phyloP scores from a whole-genome alignment of 2,113 vertebrate species.

The Atractosteus spatula region DNA sequence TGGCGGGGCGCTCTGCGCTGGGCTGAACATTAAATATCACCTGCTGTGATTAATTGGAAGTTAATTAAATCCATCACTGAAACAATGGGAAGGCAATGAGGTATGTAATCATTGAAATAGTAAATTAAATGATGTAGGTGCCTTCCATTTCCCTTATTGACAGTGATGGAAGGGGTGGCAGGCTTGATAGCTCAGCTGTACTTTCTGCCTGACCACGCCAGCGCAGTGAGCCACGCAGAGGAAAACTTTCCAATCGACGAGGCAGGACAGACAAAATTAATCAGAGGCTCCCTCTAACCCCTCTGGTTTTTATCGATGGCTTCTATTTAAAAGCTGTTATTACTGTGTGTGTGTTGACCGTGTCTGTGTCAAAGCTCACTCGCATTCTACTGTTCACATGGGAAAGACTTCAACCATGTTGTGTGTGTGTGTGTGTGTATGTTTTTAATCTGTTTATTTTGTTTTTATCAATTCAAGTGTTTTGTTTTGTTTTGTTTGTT shows the following conservation, averaged over 20 bases:
- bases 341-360: constrained; percentile 29
- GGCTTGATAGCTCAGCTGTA: constrained; percentile 59
- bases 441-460: not conserved
- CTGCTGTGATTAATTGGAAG: constrained; percentile 97
- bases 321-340: constrained; percentile 41
- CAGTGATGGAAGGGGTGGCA: constrained; percentile 87
- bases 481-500: no score
- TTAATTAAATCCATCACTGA: constrained; percentile 98
- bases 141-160: constrained; percentile 82
- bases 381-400: constrained; percentile 23
- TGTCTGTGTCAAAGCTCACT: constrained; percentile 37
- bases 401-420: constrained; percentile 10
- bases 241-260: constrained; percentile 44
- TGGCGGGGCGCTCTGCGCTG: constrained; percentile 59
- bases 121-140: constrained; percentile 88
- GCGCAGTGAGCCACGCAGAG: constrained; percentile 42
- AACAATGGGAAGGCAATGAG: constrained; percentile 98
- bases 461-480: not conserved
- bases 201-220: constrained; percentile 59
- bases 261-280: constrained; percentile 38
- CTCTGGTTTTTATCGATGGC: constrained; percentile 56
- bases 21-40: constrained; percentile 94
- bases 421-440: not conserved
- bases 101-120: constrained; percentile 97
- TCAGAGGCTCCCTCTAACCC: constrained; percentile 24